Conservation (phyloP, 2,797 vertebrate species). For the Borostomias antarcticus region DNA sequence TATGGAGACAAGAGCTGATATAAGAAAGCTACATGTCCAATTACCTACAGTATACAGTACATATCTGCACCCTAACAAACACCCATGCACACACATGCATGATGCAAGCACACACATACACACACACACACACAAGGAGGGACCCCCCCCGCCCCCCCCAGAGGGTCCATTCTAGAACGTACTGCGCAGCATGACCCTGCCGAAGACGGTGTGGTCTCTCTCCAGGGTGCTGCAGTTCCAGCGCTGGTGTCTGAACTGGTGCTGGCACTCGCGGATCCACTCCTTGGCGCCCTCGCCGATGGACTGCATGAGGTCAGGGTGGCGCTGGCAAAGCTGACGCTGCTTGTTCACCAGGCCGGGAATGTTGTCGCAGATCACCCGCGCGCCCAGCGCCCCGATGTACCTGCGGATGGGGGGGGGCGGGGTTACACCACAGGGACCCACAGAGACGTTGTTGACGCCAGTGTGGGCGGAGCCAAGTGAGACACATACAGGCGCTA, state of each 20-base stretch:
- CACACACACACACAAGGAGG: constrained; percentile 37
- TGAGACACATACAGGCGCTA: too few relatives aligned
- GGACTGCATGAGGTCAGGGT: constrained; percentile 97
- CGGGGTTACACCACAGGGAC: too few relatives aligned
- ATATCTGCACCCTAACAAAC: background rate
- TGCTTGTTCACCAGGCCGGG: constrained; percentile 96
- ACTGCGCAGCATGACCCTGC: constrained; percentile 97
- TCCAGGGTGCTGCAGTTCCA: constrained; percentile 99
- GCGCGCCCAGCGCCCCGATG: constrained; percentile 92
- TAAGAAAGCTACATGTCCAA: too few relatives aligned
- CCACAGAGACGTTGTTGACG: too few relatives aligned
- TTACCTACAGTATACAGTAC: constrained; percentile 25
- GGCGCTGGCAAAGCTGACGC: constrained; percentile 93
- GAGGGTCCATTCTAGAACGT: constrained; percentile 61
- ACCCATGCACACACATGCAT: background rate
- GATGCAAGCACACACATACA: constrained; percentile 26
- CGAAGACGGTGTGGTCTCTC: constrained; percentile 95
- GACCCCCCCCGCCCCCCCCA: constrained; percentile 21
- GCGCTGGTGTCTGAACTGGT: constrained; percentile 96
- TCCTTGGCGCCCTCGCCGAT: constrained; percentile 94
- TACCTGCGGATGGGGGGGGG: constrained; percentile 87
- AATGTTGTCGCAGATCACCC: constrained; percentile 98
- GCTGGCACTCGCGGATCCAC: constrained; percentile 97
- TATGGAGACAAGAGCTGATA: constrained; percentile 13
- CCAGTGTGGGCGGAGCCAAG: too few relatives aligned